These are phyloP conservation scores for Chloropsis hardwickii DNA, from an alignment of 2,113 vertebrate species.

Conservation along the genomic window DNA sequence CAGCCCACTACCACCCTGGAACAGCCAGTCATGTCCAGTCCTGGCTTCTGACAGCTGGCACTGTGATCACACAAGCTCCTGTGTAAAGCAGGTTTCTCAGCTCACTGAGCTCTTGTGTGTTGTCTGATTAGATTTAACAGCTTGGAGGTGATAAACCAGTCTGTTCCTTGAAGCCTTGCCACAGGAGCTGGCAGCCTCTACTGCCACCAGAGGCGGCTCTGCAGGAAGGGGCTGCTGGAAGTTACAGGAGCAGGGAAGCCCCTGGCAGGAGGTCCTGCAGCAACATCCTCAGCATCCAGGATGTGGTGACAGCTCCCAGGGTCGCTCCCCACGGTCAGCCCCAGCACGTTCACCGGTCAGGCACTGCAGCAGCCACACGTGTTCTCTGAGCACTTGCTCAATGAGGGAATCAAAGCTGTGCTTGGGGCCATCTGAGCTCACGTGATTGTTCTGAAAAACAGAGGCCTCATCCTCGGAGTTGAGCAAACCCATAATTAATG, in stretches of 20 bases:
- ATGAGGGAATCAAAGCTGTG: not conserved
- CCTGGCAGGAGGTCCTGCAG: not conserved
- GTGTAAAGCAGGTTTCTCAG: not conserved
- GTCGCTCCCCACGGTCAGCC: rapidly evolving
- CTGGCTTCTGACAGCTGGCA: not conserved
- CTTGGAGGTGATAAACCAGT: not conserved
- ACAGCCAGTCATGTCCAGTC: not conserved
- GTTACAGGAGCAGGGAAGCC: not conserved
- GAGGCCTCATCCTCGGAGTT: not conserved
- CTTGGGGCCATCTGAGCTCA: not conserved
- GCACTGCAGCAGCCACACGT: not conserved
- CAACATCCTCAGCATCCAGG: not conserved
- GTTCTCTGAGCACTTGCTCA: not conserved
- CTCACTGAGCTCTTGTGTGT: not conserved
- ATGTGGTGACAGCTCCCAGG: not conserved
- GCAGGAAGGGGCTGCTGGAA: not conserved
- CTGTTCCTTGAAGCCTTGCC: not conserved
- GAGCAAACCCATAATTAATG: not conserved
- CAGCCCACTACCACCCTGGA: not conserved
- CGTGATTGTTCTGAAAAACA: not conserved
- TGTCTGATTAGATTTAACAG: not conserved
- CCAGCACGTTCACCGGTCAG: not conserved
- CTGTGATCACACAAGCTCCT: not conserved
- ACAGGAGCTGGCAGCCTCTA: not conserved
- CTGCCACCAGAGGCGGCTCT: not conserved